Evolutionary conservation across 2,888 invertebrate genomes (phyloP).

Genomic region (Plutella xylostella): DNA sequence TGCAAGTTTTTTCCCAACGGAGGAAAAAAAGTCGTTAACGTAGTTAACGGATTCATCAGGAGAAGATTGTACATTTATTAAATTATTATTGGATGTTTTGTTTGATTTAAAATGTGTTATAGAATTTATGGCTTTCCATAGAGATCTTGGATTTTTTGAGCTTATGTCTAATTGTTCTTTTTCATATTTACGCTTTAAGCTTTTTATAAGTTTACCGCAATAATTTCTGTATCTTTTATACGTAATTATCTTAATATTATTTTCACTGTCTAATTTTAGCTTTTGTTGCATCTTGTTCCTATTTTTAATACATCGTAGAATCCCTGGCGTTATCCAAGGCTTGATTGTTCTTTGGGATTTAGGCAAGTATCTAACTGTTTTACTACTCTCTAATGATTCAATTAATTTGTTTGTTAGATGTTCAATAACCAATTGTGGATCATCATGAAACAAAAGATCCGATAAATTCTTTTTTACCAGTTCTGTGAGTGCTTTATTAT

Average conservation of each 20-base stretch:
- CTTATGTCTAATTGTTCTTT: constrained; percentile 3
- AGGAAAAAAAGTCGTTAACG: neutral
- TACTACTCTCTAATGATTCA: constrained; percentile 5
- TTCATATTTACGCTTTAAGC: constrained; percentile 14
- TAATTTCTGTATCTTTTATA: constrained; percentile 13
- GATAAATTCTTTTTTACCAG: too few species aligned
- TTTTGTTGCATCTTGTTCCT: constrained; percentile 12
- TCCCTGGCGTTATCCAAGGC: too few species aligned
- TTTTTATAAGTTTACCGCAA: constrained; percentile 14
- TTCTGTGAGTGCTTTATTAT: constrained; percentile 6
- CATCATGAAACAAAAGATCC: too few species aligned
- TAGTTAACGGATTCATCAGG: too few species aligned
- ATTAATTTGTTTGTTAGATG: constrained; percentile 2
- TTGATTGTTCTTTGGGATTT: constrained; percentile 5
- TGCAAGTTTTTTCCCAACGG: neutral
- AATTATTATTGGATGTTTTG: neutral
- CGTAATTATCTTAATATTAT: constrained; percentile 4
- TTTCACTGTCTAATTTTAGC: constrained; percentile 4
- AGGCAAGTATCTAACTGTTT: too few species aligned
- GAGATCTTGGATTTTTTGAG: neutral
- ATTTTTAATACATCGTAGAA: constrained; percentile 13
- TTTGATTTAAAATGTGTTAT: neutral
- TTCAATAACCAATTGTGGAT: constrained; percentile 7
- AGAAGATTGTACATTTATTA: neutral
- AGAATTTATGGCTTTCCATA: neutral